Evolutionary conservation across 2,888 invertebrate genomes (phyloP), one percentile per base, ranked within the genome.

Genomic region (Polydrusus cervinus): DNA sequence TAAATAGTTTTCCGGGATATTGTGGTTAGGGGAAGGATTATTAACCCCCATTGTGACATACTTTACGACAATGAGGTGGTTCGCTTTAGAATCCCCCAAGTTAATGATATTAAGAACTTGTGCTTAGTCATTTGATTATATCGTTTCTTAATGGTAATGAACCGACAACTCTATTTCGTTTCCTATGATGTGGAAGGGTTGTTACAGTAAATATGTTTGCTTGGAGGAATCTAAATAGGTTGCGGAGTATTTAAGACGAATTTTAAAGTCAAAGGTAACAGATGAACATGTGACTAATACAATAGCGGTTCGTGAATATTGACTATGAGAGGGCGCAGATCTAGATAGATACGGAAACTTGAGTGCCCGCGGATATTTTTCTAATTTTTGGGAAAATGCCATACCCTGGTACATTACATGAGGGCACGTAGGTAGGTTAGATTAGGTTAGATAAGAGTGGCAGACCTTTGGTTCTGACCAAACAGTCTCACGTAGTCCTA

Each of bases 91-190:
- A 47, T 75, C 43, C 61, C 61, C 67, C 57, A 71, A 49, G 61
- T 75, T 75, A 71, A 75, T 68, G 75, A 60, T 67, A 71, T 75
- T 75, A 70, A 75, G 71, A 64, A 71, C 57, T 66, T 70, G 71
- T 70, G 74, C 75, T 60, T 75, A 75, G 71, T 75, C 75, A 75
- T 75, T 75, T 71, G 75, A 75, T 75, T 71, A 75, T 75, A 67
- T 66, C 71, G 75, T 73, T 71, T 71, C 66, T 60, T 60, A 66
- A 65, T 66, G 72, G 72, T 72, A 75, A 75, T 75, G 75, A 75
- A 75, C 49, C 74, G 64, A 70, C 70, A 40, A 70, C 70, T 70
- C 49, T 74, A 70, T 64, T 74, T 74, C n/a, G 18, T 60, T 60
- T 60, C 16, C 55, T 14, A 18, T 11, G 1, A 16, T n/a, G 25